Base-by-base conservation (phyloP, 2,797 vertebrate species). In the Vespertilio murinus region DNA sequence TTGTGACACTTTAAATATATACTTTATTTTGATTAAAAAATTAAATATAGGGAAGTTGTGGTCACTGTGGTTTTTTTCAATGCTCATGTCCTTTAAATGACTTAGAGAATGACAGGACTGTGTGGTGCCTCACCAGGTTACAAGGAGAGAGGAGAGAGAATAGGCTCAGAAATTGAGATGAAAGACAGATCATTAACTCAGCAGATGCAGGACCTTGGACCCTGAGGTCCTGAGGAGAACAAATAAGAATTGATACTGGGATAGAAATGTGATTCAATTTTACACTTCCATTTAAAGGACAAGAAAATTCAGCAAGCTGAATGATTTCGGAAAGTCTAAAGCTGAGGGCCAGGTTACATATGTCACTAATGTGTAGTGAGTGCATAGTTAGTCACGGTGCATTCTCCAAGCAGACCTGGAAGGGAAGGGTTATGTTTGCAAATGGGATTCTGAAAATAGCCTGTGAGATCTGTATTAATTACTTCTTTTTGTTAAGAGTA, bases 1-100 rank as follows among this genome's bases (percentile, higher is more conserved):
- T 88, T 54, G 25, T 78, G 47, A 64, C 30, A 93, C 84, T 92
- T 88, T 47, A 80, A 59, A 95, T 47, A 78, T 35, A 40, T 35
- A 42, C 22, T 80, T 85, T 77, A 84, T 28, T 86, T 95, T 88
- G 17, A 35, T 49, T 25, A 0, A 30, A 61, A 61, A 70, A 80
- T 17, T 45, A 75, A 83, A 67, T 64, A 38, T 20, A 78, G 6
- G 28, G 17, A 73, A 23, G 20, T 59, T 65, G 30, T 56, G 10
- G 12, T 11, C 12, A 89, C 8, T 56, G 61, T n/a, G 2, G 18
- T 33, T 13, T 93, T 90, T 90, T 67, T 25, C 42, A 91, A 17
- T 70, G 10, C 23, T 91, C 56, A 49, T 30, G 16, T 73, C 25
- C 25, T 82, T 90, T 64, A 64, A 69, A 64, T 91, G 59, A 83